A percentile compares a stretch with the other conserved stretches of the same genome.
Conservation (phyloP, 1,140 invertebrate species). For the Calephelis nemesis region DNA sequence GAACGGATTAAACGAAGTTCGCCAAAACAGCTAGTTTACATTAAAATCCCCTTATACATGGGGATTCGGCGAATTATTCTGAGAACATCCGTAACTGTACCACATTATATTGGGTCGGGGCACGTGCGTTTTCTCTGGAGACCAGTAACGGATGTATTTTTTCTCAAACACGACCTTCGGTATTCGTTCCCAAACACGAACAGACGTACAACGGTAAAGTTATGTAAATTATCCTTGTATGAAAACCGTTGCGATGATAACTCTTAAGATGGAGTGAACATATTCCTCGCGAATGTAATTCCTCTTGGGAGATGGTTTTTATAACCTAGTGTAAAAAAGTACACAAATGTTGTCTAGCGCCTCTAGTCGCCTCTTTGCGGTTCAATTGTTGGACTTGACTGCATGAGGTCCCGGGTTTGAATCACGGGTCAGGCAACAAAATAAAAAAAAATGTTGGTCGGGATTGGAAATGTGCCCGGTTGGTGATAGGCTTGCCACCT, state of each 20-base stretch:
- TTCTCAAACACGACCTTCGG: neutral
- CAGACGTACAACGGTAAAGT: neutral
- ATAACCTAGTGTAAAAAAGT: too few species aligned
- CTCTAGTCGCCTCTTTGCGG: too few species aligned
- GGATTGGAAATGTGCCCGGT: too few species aligned
- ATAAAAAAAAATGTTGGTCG: too few species aligned
- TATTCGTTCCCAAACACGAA: neutral
- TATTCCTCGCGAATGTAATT: neutral
- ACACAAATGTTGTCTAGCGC: too few species aligned
- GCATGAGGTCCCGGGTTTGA: too few species aligned
- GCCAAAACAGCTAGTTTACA: too few species aligned
- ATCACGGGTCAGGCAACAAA: too few species aligned
- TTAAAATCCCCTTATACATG: too few species aligned
- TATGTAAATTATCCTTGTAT: constrained; percentile 1
- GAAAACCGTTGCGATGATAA: neutral
- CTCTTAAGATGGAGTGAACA: neutral
- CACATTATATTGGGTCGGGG: neutral
- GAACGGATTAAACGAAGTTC: too few species aligned
- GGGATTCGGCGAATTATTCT: neutral
- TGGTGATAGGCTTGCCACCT: too few species aligned
- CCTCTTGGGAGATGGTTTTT: neutral
- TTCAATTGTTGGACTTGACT: too few species aligned
- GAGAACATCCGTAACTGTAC: neutral
- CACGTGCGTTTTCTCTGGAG: neutral
- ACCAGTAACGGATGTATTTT: constrained; percentile 5